phyloP scores from a whole-genome alignment of 1,140 invertebrate genomes.

The Drosophila tropicalis region DNA sequence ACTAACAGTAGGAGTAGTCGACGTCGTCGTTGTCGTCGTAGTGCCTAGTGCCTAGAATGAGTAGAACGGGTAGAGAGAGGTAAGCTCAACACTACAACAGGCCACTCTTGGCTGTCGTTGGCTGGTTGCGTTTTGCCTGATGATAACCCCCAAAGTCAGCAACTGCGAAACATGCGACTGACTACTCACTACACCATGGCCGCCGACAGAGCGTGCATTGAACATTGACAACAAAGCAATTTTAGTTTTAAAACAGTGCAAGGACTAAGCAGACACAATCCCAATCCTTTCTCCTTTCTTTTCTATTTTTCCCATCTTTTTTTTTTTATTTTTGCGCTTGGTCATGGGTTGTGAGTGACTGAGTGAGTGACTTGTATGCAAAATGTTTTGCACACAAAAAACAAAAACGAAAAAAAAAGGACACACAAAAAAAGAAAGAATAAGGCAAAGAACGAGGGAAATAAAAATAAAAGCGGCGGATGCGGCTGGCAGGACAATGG shows the following conservation, averaged over 20 bases:
- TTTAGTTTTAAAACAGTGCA: constrained; percentile 73
- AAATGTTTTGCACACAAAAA: constrained; percentile 64
- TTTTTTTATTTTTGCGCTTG: not conserved
- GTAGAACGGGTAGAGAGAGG: not conserved
- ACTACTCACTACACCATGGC: not conserved
- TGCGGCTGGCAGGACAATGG: constrained; percentile 75
- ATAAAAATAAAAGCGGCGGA: constrained; percentile 51
- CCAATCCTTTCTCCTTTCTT: constrained; percentile 44
- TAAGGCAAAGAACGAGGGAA: constrained; percentile 10
- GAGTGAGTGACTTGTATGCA: constrained; percentile 77
- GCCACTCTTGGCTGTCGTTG: constrained; percentile 37
- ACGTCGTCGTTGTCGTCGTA: not conserved
- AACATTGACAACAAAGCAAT: constrained; percentile 80
- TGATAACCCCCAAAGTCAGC: constrained; percentile 14
- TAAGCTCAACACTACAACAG: not conserved
- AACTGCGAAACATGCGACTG: constrained; percentile 3
- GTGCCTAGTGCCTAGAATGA: not conserved
- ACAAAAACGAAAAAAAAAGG: constrained; percentile 21
- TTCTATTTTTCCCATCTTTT: not conserved
- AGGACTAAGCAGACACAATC: constrained; percentile 57
- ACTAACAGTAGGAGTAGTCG: not conserved
- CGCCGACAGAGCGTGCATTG: constrained; percentile 65
- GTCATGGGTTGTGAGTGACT: constrained; percentile 16
- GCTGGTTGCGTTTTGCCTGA: constrained; percentile 30
- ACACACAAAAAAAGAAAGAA: constrained; percentile 5